Evolutionary conservation across 2,888 invertebrate genomes (phyloP), one percentile per base, ranked within the genome.

Genomic region (Tinea semifulvella): DNA sequence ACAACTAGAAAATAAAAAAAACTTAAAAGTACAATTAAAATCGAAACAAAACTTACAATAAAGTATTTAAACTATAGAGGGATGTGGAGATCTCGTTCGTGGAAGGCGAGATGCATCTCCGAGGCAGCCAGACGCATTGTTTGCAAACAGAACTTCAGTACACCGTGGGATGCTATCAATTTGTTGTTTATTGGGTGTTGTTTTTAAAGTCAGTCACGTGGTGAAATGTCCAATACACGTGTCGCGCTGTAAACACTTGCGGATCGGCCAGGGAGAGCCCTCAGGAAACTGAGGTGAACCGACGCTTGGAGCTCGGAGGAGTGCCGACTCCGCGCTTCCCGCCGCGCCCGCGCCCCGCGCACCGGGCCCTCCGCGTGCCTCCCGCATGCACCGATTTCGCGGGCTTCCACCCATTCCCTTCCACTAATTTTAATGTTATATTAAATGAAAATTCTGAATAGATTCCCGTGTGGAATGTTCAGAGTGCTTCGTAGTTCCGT

Each of bases 221-320:
- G 35, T n/a, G 19, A 18, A 22, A 28, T 18, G 43, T 22, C 28
- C 43, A 16, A 17, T 8, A 3, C 26, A 36, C 36, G 40, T 22
- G 17, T 22, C 31, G 42, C 17, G 31, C 10, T 11, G 25, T 19
- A 40, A 40, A 59, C 61, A 68, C 67, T 72, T 68, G 68, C 64
- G 68, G 68, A 71, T 63, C 68, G 74, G 74, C 77, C 73, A 73
- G 77, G 61, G 61, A 60, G 75, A 72, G 61, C 68, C 68, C 67
- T 70, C 77, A 79, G 77, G 79, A 77, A 79, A 75, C 76, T 70
- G 79, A 76, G 76, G 77, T 76, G 74, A 18, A 27, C 74, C 76
- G 68, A 74, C 77, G 75, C 79, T 72, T 73, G 72, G 75, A 74
- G 75, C 61, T 74, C 76, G 75, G 77, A 72, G 75, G 69, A 76